Base-by-base conservation (phyloP, 2,888 invertebrate species). In the Noctua janthe region DNA sequence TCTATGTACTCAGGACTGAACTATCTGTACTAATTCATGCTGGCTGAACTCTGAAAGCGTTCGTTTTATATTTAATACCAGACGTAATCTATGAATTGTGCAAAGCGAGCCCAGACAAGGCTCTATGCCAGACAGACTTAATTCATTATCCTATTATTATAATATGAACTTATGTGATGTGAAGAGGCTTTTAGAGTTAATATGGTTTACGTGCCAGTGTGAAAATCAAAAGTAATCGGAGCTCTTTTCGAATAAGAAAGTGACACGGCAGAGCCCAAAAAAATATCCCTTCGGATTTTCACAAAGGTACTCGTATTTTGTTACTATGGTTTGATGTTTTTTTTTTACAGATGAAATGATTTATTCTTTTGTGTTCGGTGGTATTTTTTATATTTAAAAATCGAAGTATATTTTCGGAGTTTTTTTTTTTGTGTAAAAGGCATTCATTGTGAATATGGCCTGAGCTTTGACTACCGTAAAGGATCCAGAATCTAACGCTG, bases 21-120 rank as follows among this genome's bases (percentile, higher is more conserved):
- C 77, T 84, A 78, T 88, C 87, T 73, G 79, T 74, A 82, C 74
- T 88, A 83, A 87, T 80, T 88, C 79, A 83, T 77, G 85, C 72
- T 78, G 74, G 79, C 29, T 88, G 71, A 82, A 81, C 78, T 74
- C 59, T n/a, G 56, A 83, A 80, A 81, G 73, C 73, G 80, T 80
- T 85, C 80, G 73, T 84, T 87, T 88, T 87, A 87, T 88, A 87
- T 85, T 88, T 84, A 86, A 83, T 75, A 76, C 81, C 73, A 83
- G 81, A 87, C 76, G 79, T 83, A 86, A 88, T 89, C 86, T 86
- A 84, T 80, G 83, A 86, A 84, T 79, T 75, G 78, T 81, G 74
- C 67, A 74, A 71, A 82, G 76, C 64, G 74, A 80, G 67, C 54
- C 13, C 51, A 72, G 76, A 67, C 71, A 72, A 80, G 67, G 54